phyloP scores from a whole-genome alignment of 2,888 invertebrate species.

The Aphidoletes aphidimyza region DNA sequence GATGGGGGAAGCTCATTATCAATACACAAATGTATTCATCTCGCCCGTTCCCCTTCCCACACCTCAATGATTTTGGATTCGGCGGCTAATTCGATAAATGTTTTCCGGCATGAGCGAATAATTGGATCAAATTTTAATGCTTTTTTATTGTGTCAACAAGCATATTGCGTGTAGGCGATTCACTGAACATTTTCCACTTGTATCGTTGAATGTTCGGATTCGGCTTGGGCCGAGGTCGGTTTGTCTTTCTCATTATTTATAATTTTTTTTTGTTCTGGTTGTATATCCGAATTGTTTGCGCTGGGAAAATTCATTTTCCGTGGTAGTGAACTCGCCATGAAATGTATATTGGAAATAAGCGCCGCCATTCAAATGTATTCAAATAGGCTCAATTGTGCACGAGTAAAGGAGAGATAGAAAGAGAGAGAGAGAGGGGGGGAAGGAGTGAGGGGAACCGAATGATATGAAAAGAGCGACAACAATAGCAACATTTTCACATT shows the following conservation, averaged over 20 bases:
- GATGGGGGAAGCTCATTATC: background rate
- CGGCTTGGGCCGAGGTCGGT: background rate
- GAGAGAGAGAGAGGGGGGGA: background rate
- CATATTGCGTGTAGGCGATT: background rate
- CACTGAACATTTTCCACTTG: background rate
- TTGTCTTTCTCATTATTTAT: conserved; percentile 48
- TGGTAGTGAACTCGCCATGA: no score
- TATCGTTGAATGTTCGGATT: background rate
- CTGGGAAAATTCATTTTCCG: no score
- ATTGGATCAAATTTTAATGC: conserved; percentile 36
- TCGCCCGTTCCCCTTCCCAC: no score
- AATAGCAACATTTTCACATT: conserved; percentile 16
- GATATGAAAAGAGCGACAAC: background rate
- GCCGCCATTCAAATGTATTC: no score
- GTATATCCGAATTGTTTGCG: conserved; percentile 1
- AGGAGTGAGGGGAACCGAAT: background rate
- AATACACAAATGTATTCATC: background rate
- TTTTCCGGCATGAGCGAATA: conserved; percentile 9
- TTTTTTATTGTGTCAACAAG: conserved; percentile 25
- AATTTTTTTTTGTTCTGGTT: background rate
- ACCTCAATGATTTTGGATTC: conserved; percentile 31
- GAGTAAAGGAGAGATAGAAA: no score
- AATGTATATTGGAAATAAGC: no score
- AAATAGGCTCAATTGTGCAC: no score
- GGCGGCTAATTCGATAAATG: conserved; percentile 45